Percentiles rank a stretch among this genome's conserved stretches.
Evolutionary conservation across 2,888 invertebrate genomes (phyloP).

Genomic region (Ptilodon capucinus): DNA sequence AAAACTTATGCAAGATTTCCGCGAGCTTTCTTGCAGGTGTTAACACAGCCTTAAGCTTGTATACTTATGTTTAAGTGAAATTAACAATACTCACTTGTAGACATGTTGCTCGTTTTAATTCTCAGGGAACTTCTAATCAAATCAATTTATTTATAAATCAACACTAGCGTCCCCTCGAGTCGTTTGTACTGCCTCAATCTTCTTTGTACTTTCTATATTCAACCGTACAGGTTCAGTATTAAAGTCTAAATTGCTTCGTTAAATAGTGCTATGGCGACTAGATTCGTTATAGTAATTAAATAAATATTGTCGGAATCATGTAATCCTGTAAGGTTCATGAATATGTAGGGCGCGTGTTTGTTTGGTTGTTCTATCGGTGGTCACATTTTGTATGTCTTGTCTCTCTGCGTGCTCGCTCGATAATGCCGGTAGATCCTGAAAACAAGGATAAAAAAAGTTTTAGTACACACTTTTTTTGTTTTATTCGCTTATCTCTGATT

Average conservation of each 20-base stretch:
- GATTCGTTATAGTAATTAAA: slow-evolving; percentile 74
- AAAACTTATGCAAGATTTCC: too few species aligned
- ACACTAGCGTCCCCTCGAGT: slow-evolving; percentile 64
- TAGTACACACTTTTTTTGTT: too few species aligned
- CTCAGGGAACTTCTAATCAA: slow-evolving; percentile 64
- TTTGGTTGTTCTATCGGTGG: slow-evolving; percentile 70
- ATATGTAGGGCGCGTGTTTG: slow-evolving; percentile 59
- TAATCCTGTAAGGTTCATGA: slow-evolving; percentile 73
- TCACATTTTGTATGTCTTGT: slow-evolving; percentile 66
- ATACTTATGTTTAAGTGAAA: too few species aligned
- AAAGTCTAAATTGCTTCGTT: slow-evolving; percentile 69
- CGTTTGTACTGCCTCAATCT: slow-evolving; percentile 63
- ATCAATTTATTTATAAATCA: slow-evolving; percentile 74
- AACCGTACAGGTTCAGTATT: slow-evolving; percentile 45
- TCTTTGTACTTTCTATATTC: slow-evolving; percentile 66
- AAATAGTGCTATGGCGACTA: slow-evolving; percentile 80
- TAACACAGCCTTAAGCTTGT: too few species aligned
- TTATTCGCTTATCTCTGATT: too few species aligned
- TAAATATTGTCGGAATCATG: slow-evolving; percentile 74
- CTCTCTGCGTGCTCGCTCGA: slow-evolving; percentile 36
- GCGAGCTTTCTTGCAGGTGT: too few species aligned
- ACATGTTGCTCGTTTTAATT: slow-evolving; percentile 59
- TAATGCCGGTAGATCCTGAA: slow-evolving; percentile 55
- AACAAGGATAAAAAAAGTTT: slow-evolving; percentile 35
- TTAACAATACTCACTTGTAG: slow-evolving; percentile 71